These are phyloP conservation scores for Latrodectus geometricus DNA, from an alignment of 1,140 invertebrate genomes.

Conservation along the genomic window DNA sequence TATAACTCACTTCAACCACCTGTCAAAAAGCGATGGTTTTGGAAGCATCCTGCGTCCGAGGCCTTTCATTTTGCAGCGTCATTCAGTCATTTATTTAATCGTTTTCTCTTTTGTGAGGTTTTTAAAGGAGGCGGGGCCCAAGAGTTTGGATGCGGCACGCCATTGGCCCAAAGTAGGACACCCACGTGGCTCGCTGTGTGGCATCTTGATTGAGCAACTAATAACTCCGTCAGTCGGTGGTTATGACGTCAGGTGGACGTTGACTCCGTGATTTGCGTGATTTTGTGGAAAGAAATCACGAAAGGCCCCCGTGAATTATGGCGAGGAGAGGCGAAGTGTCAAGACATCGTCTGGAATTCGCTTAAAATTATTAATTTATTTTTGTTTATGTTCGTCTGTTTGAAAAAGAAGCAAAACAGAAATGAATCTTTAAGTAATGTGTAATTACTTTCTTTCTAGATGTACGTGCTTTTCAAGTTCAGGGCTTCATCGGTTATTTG, in stretches of 20 bases:
- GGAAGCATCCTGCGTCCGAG: background rate
- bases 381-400: too few species aligned
- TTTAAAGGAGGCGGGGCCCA: constrained; percentile 15
- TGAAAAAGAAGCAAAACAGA: too few species aligned
- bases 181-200: constrained; percentile 55
- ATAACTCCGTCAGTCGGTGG: constrained; percentile 8
- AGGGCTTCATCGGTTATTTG: too few species aligned
- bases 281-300: background rate
- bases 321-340: too few species aligned
- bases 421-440: too few species aligned
- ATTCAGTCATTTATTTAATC: background rate
- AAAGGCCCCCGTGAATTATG: background rate
- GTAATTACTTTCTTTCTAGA: too few species aligned
- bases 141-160: background rate
- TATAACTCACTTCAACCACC: background rate
- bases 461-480: too few species aligned
- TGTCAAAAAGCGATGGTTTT: background rate
- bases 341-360: too few species aligned
- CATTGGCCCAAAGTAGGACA: constrained; percentile 38
- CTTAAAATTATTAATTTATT: too few species aligned
- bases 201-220: constrained; percentile 38
- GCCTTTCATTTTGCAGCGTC: background rate
- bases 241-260: constrained; percentile 27
- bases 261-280: background rate
- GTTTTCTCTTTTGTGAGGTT: background rate